Base-by-base conservation (phyloP, 1,140 invertebrate species). In the Rhynchophorus ferrugineus region DNA sequence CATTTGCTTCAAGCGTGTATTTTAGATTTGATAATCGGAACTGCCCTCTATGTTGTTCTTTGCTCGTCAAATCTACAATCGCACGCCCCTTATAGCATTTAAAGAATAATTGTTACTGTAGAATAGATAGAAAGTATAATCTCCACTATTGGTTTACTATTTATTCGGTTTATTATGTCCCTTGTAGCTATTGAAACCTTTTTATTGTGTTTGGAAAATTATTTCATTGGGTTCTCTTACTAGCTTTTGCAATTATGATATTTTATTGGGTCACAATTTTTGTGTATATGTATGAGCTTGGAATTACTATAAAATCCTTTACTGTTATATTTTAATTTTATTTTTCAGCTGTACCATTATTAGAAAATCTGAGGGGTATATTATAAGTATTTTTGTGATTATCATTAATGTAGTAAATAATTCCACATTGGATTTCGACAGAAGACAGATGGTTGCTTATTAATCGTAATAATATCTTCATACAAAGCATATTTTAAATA, bases 271-370 rank as follows among this genome's bases (percentile, higher is more conserved):
- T n/a, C n/a, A n/a, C n/a, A n/a, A n/a, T n/a, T n/a, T n/a, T n/a
- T 48, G 14, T n/a, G 7, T 47, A 33, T 35, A 7, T 13, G 17
- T 49, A 7, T 29, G 16, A 36, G 33, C 21, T 41, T 34, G 41
- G 11, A 24, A 9, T 24, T n/a, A 13, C 29, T 41, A 39, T 16
- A 38, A 16, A 41, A 33, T 29, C 5, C 24, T 16, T 22, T 41
- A 22, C 29, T 41, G 21, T 21, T 49, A 39, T 18, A 39, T 34
- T 13, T 16, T 22, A 46, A 22, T 35, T 49, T 49, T 42, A 33
- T 41, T 41, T 49, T 49, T 49, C 48, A 49, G 48, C 14, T 13
- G 20, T 33, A 49, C 48, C 48, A 17, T 22, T 49, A 14, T 49
- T 49, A 49, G 39, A 22, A 17, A 33, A 33, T 35, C 38, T 49